phyloP scores from a whole-genome alignment of 1,140 invertebrate species.

The Ceratina japonica region DNA sequence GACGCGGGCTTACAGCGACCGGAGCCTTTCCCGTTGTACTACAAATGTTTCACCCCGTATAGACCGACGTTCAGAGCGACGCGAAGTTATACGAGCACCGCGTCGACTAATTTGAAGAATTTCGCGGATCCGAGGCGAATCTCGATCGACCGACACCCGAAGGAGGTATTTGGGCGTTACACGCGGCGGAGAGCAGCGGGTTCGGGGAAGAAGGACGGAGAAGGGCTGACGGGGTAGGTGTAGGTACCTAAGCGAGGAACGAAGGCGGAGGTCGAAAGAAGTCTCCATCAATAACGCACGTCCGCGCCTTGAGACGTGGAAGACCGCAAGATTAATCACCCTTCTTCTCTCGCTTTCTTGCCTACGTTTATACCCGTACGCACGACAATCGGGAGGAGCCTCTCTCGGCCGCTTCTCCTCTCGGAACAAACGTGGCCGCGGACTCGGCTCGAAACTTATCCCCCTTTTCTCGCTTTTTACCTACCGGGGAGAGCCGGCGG shows the following conservation, averaged over 20 bases:
- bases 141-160: not conserved
- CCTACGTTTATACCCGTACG: constrained; percentile 65
- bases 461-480: constrained; percentile 55
- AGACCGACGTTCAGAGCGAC: not conserved
- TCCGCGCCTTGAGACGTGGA: constrained; percentile 78
- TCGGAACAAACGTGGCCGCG: constrained; percentile 55
- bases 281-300: constrained; percentile 80
- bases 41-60: no score
- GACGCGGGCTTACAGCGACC: no score
- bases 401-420: constrained; percentile 37
- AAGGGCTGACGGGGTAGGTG: not conserved
- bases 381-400: constrained; percentile 63
- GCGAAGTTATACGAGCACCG: constrained; percentile 11
- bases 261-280: constrained; percentile 75
- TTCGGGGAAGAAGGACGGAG: constrained; percentile 24
- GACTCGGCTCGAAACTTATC: constrained; percentile 57
- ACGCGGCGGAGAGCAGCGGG: constrained; percentile 26
- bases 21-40: no score
- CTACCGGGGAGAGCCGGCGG: not conserved
- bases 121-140: constrained; percentile 17
- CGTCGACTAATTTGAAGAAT: constrained; percentile 27
- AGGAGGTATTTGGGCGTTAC: constrained; percentile 40
- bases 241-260: constrained; percentile 48
- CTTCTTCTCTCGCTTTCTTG: constrained; percentile 74
- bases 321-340: constrained; percentile 80